A percentile compares a stretch with the other conserved stretches of the same genome.
phyloP scores from a whole-genome alignment of 2,113 vertebrate species.

The Clinocottus analis region DNA sequence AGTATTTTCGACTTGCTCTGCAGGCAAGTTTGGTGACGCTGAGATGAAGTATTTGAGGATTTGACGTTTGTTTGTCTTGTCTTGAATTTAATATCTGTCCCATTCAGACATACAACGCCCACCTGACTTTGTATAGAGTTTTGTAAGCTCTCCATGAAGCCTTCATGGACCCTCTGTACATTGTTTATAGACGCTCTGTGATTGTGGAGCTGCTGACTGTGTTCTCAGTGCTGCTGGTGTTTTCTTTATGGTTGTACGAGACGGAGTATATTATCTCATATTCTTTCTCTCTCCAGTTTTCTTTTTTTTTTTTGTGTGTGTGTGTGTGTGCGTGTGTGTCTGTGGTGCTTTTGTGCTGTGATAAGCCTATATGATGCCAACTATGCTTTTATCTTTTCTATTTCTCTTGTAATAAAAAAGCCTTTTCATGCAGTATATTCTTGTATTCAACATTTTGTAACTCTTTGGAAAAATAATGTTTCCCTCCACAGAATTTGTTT shows the following conservation, averaged over 20 bases:
- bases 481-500: not conserved
- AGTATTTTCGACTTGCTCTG: not conserved
- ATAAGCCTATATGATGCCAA: constrained; percentile 69
- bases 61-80: constrained; percentile 47
- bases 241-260: constrained; percentile 46
- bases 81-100: constrained; percentile 44
- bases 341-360: constrained; percentile 79
- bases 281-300: constrained; percentile 54
- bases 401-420: constrained; percentile 78
- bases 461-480: not conserved
- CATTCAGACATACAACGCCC: constrained; percentile 39
- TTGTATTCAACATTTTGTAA: constrained; percentile 26
- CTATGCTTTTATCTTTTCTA: constrained; percentile 80
- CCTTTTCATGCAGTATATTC: constrained; percentile 67
- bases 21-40: not conserved
- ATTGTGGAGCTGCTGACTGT: constrained; percentile 66
- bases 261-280: constrained; percentile 45
- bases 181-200: constrained; percentile 65
- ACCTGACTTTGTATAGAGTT: constrained; percentile 58
- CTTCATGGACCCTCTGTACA: constrained; percentile 47
- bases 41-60: constrained; percentile 28
- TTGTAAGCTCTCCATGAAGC: constrained; percentile 47
- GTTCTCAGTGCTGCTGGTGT: constrained; percentile 63
- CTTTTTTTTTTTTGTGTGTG: constrained; percentile 10
- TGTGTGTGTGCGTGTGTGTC: constrained; percentile 55